Evolutionary conservation across 2,888 invertebrate species (phyloP), one percentile per base, ranked within the genome.

Genomic region (Campoletis raptor): DNA sequence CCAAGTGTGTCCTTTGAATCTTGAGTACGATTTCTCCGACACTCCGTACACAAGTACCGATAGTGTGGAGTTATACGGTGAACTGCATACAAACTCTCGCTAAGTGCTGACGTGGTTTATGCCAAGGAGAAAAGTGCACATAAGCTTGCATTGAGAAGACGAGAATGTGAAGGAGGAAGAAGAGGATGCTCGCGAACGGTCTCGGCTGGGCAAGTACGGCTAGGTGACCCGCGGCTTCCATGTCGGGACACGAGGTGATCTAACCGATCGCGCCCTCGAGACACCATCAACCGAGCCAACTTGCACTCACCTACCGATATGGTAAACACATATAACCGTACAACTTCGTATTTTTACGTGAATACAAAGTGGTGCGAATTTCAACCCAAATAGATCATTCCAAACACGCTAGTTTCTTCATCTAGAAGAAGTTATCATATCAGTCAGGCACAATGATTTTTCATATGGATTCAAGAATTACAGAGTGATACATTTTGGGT

Each of bases 261-360:
- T 91, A 89, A 90, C 80, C 79, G 92, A 92, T 92, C 92, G 92
- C 92, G 92, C 92, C 92, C 92, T 92, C 91, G 64, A 83, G 83
- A 83, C 84, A 83, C 82, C 83, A 73, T 64, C 82, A 69, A 77
- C 73, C 21, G 36, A 24, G 61, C 72, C 45, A 79, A 67, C 73
- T 61, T 24, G 74, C 61, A 12, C 42, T 45, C 48, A 42, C 42
- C 18, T 30, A 30, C 61, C 57, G 40, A 61, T 74, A 24, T 21
- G 15, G 40, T 2, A 37, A 24, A 21, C 57, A 54, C 10, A 52
- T 10, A 52, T 36, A 70, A 24, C 70, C 54, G 52, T 21, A 6
- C 72, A 30, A 37, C n/a, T 36, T 54, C 9, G 54, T n/a, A 30
- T 52, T 72, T 72, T 36, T 30, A 2, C 18, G 30, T 36, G 8